Conservation (phyloP, 2,113 vertebrate genomes). For the Sitta europaea region DNA sequence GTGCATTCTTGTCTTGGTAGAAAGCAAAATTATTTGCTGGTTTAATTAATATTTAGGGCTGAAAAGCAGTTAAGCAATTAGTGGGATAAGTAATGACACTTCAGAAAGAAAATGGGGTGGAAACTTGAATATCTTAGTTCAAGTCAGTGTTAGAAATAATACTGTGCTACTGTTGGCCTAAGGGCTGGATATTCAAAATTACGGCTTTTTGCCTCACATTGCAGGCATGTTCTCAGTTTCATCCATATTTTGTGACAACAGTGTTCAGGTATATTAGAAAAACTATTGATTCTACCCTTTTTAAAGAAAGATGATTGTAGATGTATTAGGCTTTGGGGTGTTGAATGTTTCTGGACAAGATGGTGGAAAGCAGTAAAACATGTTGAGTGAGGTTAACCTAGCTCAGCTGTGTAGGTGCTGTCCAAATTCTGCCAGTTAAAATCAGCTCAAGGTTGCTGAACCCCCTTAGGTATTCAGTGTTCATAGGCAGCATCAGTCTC, state of each 20-base stretch:
- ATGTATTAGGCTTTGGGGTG: background rate
- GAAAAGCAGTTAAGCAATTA: background rate
- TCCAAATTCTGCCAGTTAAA: background rate
- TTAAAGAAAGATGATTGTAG: background rate
- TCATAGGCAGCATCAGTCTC: background rate
- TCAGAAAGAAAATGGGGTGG: background rate
- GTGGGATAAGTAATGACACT: background rate
- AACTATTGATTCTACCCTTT: background rate
- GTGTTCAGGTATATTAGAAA: background rate
- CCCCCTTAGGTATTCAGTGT: background rate
- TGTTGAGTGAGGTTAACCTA: background rate
- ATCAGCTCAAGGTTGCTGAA: background rate
- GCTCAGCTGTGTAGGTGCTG: background rate
- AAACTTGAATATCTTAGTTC: background rate
- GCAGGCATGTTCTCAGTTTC: background rate
- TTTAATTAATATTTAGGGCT: background rate
- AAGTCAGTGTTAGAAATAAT: background rate
- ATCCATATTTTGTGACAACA: background rate
- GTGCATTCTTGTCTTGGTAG: background rate
- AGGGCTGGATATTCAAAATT: background rate
- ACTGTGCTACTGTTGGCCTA: background rate
- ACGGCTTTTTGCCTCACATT: constrained; percentile 23
- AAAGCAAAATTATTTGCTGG: background rate
- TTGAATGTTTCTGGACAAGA: background rate
- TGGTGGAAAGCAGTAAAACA: background rate